These are phyloP conservation scores for Pluvianellus socialis DNA, from an alignment of 2,113 vertebrate species.

Conservation along the genomic window DNA sequence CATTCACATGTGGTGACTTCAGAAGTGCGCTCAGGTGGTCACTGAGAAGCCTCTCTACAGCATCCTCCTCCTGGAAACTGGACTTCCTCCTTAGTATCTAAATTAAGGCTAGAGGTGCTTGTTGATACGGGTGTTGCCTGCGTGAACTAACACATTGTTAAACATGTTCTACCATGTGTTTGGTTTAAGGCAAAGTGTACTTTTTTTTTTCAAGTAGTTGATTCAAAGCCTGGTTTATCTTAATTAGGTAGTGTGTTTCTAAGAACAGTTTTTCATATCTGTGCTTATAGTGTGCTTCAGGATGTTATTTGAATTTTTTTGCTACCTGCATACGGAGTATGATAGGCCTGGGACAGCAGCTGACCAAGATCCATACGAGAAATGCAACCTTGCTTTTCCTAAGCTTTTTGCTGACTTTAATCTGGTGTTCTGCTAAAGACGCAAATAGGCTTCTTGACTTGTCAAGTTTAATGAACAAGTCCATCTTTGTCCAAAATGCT, in stretches of 20 bases:
- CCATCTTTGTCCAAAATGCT: background rate
- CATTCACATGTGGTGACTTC: rapidly evolving
- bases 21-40: background rate
- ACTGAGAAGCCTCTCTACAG: background rate
- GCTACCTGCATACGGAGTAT: no score
- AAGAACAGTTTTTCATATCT: background rate
- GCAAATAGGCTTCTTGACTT: background rate
- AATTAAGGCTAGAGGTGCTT: background rate
- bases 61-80: background rate
- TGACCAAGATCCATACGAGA: background rate
- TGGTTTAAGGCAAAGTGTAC: background rate
- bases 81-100: background rate
- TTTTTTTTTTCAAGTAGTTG: background rate
- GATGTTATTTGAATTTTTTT: background rate
- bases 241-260: background rate
- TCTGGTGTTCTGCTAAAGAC: background rate
- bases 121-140: background rate
- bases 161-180: background rate
- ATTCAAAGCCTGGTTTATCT: background rate
- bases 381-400: background rate
- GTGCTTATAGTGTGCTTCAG: background rate
- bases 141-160: background rate
- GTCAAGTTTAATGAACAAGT: background rate
- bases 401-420: background rate
- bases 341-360: background rate